Percentiles rank a stretch among this genome's conserved stretches.
phyloP scores from a whole-genome alignment of 2,888 invertebrate genomes.

The Alsophila aescularia region DNA sequence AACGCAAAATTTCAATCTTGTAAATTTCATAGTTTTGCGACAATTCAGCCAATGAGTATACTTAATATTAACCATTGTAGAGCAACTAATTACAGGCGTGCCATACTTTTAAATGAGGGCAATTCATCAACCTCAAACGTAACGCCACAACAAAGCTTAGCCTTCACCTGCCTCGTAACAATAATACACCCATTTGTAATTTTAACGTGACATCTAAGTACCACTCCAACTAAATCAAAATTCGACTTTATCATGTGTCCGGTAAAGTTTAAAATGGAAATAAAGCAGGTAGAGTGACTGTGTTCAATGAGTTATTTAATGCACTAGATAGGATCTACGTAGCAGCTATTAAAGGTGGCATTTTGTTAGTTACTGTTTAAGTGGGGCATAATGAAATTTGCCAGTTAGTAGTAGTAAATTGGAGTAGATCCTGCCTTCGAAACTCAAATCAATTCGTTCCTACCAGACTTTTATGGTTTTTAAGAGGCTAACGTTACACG shows the following conservation, averaged over 20 bases:
- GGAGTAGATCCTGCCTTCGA: not conserved
- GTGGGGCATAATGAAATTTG: conserved; percentile 45
- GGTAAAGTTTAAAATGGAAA: conserved; percentile 6
- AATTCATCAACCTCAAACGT: conserved; percentile 1
- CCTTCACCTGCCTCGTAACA: conserved; percentile 12
- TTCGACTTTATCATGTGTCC: conserved; percentile 5
- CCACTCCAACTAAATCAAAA: not conserved
- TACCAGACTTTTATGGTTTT: too few relatives aligned
- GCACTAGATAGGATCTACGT: conserved; percentile 39
- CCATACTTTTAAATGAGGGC: conserved; percentile 7
- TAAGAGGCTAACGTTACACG: too few relatives aligned
- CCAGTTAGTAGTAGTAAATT: conserved; percentile 23
- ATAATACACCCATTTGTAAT: conserved; percentile 15
- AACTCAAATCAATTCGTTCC: too few relatives aligned
- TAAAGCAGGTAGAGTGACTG: not conserved
- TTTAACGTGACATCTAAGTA: conserved; percentile 17
- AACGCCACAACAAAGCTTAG: conserved; percentile 10
- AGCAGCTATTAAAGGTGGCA: conserved; percentile 36
- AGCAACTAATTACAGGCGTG: not conserved
- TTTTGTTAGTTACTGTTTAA: conserved; percentile 41
- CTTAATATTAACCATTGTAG: too few relatives aligned
- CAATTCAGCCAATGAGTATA: too few relatives aligned
- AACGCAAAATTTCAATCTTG: too few relatives aligned
- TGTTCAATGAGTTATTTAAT: conserved; percentile 42
- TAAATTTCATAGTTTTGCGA: too few relatives aligned